phyloP scores from a whole-genome alignment of 2,888 invertebrate genomes.

The Apodemia hepburni region DNA sequence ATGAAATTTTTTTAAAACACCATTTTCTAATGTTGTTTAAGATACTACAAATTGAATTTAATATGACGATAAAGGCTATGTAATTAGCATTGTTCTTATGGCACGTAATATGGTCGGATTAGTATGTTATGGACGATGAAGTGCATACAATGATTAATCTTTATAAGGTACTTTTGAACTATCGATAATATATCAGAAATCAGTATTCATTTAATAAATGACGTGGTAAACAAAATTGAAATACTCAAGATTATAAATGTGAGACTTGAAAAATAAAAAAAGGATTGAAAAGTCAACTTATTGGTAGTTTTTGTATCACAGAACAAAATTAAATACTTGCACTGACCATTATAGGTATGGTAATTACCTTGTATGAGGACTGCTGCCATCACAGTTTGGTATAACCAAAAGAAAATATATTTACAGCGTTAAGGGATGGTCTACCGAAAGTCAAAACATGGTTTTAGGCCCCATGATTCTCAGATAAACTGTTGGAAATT shows the following conservation, averaged over 20 bases:
- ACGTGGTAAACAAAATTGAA: neutral
- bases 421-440: no score
- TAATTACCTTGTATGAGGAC: neutral
- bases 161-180: neutral
- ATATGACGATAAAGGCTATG: neutral
- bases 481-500: no score
- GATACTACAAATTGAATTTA: neutral
- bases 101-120: slow-evolving; percentile 11
- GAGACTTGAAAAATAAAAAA: neutral
- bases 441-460: no score
- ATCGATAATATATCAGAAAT: neutral
- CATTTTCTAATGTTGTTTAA: neutral
- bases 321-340: neutral
- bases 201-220: neutral
- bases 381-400: neutral
- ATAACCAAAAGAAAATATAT: no score
- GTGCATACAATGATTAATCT: neutral
- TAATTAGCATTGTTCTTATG: neutral
- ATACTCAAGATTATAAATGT: neutral
- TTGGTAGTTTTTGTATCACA: neutral
- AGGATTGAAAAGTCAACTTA: neutral
- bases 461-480: no score
- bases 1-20: neutral
- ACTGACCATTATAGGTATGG: neutral
- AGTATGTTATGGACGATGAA: slow-evolving; percentile 2